Evolutionary conservation across 2,888 invertebrate species (phyloP).

Genomic region (Drosophila atripex): DNA sequence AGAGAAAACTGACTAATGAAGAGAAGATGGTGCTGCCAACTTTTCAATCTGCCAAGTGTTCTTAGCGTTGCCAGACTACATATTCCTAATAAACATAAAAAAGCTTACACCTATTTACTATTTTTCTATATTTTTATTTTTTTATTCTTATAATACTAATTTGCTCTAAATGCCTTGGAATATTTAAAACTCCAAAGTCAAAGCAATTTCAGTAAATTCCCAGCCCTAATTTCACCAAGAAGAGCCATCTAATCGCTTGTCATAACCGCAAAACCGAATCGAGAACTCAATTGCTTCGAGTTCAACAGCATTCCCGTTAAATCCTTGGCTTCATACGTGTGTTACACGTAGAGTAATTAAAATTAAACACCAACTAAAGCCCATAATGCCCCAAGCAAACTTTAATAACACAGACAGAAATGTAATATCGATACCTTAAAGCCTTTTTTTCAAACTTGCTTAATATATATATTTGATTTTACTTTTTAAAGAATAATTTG

Average conservation of each 20-base stretch:
- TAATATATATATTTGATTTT: too few species aligned
- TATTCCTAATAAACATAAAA: neutral
- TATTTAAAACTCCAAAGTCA: neutral
- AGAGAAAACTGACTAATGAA: too few species aligned
- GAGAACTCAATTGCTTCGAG: conserved; percentile 50
- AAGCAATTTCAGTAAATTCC: conserved; percentile 1
- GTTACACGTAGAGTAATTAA: conserved; percentile 59
- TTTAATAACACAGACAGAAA: conserved; percentile 23
- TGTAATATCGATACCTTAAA: neutral
- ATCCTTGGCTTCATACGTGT: conserved; percentile 4
- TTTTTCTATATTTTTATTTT: neutral
- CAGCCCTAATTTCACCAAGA: conserved; percentile 21
- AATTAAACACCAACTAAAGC: conserved; percentile 62
- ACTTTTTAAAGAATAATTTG: too few species aligned
- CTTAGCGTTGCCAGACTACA: neutral
- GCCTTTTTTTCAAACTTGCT: too few species aligned
- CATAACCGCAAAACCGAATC: conserved; percentile 59
- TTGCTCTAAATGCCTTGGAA: neutral
- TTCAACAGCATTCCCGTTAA: conserved; percentile 33
- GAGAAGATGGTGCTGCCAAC: neutral
- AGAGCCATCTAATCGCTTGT: conserved; percentile 13
- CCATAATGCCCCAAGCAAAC: conserved; percentile 45
- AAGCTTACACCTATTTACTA: neutral
- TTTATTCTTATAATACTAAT: too few species aligned
- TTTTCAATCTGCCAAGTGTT: neutral